Conservation (phyloP, 2,113 vertebrate genomes). For the Osmerus mordax region DNA sequence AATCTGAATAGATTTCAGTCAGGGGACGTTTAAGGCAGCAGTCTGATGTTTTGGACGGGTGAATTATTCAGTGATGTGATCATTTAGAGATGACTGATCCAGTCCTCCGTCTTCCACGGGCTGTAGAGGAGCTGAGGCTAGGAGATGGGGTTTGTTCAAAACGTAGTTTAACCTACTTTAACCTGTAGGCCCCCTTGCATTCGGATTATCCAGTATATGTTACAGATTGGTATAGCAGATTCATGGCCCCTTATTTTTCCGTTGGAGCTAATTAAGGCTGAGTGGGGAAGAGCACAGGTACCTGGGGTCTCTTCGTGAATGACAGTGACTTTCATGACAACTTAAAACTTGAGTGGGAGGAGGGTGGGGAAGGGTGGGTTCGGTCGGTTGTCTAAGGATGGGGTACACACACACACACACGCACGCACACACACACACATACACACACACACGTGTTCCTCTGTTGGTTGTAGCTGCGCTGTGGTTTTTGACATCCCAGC, state of each 20-base stretch:
- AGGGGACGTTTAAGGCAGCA: slow-evolving; percentile 36
- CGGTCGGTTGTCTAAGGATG: not conserved
- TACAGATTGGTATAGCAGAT: not conserved
- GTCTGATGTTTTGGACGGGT: slow-evolving; percentile 28
- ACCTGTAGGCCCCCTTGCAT: no score
- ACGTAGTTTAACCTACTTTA: no score
- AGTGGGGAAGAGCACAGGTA: not conserved
- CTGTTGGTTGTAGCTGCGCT: slow-evolving; percentile 48
- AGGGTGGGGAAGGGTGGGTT: slow-evolving; percentile 18
- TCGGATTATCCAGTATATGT: not conserved
- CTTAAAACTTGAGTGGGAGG: slow-evolving; percentile 8
- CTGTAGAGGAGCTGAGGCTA: no score
- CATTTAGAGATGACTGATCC: slow-evolving; percentile 42
- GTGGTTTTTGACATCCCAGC: slow-evolving; percentile 10
- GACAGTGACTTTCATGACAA: slow-evolving; percentile 47
- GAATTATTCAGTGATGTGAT: slow-evolving; percentile 52
- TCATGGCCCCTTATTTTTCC: not conserved
- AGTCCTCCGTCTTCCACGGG: slow-evolving; percentile 28
- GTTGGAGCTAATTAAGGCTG: not conserved
- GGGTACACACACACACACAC: slow-evolving; percentile 25
- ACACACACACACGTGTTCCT: slow-evolving; percentile 21
- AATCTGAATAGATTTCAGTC: slow-evolving; percentile 51
- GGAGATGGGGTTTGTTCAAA: no score
- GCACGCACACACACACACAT: slow-evolving; percentile 24
- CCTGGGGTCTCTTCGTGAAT: not conserved